Evolutionary conservation across 2,888 invertebrate genomes (phyloP).

Genomic region (Halictus quadricinctus): DNA sequence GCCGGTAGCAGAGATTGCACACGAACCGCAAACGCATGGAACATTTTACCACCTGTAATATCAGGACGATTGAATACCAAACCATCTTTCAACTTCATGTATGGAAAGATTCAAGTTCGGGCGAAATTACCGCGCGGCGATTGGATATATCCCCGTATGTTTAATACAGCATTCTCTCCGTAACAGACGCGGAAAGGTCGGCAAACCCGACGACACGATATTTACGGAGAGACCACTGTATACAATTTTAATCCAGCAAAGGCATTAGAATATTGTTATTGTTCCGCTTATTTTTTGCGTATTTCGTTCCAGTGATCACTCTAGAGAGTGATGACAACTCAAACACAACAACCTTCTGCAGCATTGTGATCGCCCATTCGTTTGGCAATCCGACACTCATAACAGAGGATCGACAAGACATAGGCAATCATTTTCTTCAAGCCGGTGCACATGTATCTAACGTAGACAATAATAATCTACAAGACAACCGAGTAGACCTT

Average conservation of each 20-base stretch:
- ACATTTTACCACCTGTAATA: conserved; percentile 88
- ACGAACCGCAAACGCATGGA: conserved; percentile 83
- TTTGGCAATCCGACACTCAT: conserved; percentile 85
- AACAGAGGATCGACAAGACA: conserved; percentile 56
- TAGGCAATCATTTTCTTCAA: conserved; percentile 73
- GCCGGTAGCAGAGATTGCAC: conserved; percentile 80
- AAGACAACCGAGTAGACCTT: conserved; percentile 23
- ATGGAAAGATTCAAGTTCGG: conserved; percentile 87
- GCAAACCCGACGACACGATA: too few relatives aligned
- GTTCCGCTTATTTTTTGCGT: background rate
- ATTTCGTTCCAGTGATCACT: conserved; percentile 84
- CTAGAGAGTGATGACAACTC: conserved; percentile 80
- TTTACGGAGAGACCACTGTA: too few relatives aligned
- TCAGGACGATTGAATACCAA: conserved; percentile 87
- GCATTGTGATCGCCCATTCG: conserved; percentile 87
- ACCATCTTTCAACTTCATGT: conserved; percentile 86
- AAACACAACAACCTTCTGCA: background rate
- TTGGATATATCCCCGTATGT: conserved; percentile 90
- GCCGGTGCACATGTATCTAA: conserved; percentile 63
- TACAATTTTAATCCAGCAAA: background rate
- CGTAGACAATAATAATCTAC: background rate
- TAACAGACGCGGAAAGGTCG: background rate
- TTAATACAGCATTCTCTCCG: background rate
- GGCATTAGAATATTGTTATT: background rate
- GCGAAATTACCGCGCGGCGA: conserved; percentile 90